These are phyloP conservation scores for Archilochus colubris DNA, from an alignment of 2,113 vertebrate genomes.

Conservation along the genomic window DNA sequence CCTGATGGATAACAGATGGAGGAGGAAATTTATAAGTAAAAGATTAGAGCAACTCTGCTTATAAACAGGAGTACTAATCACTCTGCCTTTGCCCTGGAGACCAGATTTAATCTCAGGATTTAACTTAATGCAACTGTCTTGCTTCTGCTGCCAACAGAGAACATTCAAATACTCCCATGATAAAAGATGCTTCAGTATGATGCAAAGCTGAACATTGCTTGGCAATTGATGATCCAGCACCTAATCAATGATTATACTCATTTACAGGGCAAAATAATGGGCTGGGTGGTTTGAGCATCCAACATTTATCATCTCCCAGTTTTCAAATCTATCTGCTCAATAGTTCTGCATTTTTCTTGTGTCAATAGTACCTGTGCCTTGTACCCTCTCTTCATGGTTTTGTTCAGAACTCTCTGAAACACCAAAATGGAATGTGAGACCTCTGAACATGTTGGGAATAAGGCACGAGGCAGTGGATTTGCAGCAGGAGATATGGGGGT, in stretches of 20 bases:
- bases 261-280: not conserved
- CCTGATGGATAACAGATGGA: conserved; percentile 68
- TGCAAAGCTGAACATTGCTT: conserved; percentile 6
- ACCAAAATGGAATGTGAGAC: not conserved
- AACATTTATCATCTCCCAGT: not conserved
- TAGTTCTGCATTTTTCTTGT: not conserved
- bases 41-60: conserved; percentile 62
- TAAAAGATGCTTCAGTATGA: conserved; percentile 18
- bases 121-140: conserved; percentile 60
- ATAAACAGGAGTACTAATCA: conserved; percentile 68
- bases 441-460: not conserved
- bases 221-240: not conserved
- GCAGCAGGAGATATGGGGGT: not conserved
- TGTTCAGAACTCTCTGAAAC: not conserved
- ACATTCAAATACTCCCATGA: not conserved
- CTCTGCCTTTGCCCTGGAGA: conserved; percentile 57
- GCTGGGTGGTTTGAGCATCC: not conserved
- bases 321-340: not conserved
- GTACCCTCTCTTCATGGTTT: not conserved
- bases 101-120: conserved; percentile 61
- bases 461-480: not conserved
- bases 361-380: not conserved
- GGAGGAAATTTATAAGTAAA: conserved; percentile 58
- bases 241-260: not conserved
- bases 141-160: conserved; percentile 47